A percentile compares a stretch with the other conserved stretches of the same genome.
Conservation (phyloP, 2,113 vertebrate genomes). For the Chaetorhynchus papuensis region DNA sequence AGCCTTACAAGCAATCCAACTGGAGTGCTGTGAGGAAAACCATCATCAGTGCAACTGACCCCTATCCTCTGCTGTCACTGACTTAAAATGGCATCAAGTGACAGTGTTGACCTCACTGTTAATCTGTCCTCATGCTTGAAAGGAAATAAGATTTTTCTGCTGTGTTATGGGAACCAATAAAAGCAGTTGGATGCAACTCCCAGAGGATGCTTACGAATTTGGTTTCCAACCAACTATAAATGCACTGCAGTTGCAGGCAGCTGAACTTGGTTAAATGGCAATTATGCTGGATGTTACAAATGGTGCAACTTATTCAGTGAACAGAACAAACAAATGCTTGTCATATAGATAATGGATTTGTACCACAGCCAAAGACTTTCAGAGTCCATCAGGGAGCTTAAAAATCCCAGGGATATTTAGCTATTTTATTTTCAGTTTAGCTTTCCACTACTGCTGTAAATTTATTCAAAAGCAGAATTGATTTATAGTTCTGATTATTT, state of each 20-base stretch:
- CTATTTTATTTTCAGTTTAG: not conserved
- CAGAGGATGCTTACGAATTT: not conserved
- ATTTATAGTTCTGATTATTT: not conserved
- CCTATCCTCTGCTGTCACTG: not conserved
- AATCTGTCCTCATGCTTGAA: not conserved
- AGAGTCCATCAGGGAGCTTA: not conserved
- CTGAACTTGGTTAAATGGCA: constrained; percentile 7
- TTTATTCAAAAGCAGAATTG: not conserved
- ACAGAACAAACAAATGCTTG: constrained; percentile 6
- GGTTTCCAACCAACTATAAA: not conserved
- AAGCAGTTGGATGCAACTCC: not conserved
- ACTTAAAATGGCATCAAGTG: not conserved
- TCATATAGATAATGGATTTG: not conserved
- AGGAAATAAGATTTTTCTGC: not conserved
- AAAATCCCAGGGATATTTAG: not conserved
- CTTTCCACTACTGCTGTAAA: not conserved
- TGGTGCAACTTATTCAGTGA: not conserved
- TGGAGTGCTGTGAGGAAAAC: not conserved
- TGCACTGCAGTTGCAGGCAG: not conserved
- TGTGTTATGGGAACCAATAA: not conserved
- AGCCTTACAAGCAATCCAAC: not conserved
- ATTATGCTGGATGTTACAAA: not conserved
- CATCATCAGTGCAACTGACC: not conserved
- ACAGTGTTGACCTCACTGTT: not conserved
- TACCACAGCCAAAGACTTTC: not conserved